These are phyloP conservation scores for Corvus moneduloides DNA, from an alignment of 2,113 vertebrate genomes.

Conservation along the genomic window DNA sequence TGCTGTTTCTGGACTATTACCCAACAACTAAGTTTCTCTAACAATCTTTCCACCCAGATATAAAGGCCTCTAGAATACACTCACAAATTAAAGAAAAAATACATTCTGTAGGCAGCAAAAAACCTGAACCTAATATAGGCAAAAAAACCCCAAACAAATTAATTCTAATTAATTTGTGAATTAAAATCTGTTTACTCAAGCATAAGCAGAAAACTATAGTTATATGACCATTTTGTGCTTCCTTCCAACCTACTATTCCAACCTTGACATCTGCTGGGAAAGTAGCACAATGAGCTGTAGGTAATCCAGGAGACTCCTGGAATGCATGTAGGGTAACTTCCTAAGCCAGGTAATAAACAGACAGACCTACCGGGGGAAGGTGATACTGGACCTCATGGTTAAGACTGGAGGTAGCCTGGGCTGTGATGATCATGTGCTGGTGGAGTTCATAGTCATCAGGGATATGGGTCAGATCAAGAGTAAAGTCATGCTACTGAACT, in stretches of 20 bases:
- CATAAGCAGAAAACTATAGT: neutral
- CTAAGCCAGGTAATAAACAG: neutral
- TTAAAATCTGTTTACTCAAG: neutral
- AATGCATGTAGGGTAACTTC: neutral
- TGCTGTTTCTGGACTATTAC: neutral
- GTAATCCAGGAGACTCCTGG: neutral
- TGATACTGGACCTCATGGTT: too few species aligned
- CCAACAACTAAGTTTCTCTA: neutral
- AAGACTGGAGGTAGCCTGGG: neutral
- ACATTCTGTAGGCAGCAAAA: neutral
- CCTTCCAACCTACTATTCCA: neutral
- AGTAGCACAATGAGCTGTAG: neutral
- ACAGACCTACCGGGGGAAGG: neutral
- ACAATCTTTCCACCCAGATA: neutral
- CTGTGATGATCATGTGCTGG: neutral
- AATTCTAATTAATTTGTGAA: neutral
- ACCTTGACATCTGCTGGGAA: neutral
- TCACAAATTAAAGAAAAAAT: neutral
- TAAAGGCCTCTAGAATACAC: neutral
- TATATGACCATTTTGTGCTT: neutral
- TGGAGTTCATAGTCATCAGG: neutral
- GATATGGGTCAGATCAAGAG: neutral
- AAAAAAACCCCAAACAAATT: neutral
- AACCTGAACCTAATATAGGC: neutral
- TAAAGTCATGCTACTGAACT: neutral